Evolutionary conservation across 2,888 invertebrate species (phyloP).

Genomic region (Lithosia quadra): DNA sequence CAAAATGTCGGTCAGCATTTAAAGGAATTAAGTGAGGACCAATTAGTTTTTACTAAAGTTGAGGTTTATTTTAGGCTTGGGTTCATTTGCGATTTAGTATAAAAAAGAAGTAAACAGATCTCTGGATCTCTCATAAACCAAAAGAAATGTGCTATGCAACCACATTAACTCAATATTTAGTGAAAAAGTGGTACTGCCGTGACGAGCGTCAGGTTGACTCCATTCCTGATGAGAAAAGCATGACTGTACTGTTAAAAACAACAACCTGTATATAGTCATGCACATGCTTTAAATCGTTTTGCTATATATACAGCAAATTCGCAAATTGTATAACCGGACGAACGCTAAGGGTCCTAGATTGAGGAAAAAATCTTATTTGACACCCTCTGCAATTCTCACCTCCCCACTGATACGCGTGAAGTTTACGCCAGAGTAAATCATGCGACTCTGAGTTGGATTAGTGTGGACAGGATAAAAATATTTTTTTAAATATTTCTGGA

Average conservation of each 20-base stretch:
- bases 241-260: not conserved
- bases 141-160: too few relatives aligned
- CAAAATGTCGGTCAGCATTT: too few relatives aligned
- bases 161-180: too few relatives aligned
- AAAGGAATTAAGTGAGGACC: too few relatives aligned
- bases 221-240: not conserved
- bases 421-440: constrained; percentile 61
- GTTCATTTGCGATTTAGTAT: too few relatives aligned
- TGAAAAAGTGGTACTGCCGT: too few relatives aligned
- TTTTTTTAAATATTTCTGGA: not conserved
- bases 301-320: constrained; percentile 47
- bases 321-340: constrained; percentile 79
- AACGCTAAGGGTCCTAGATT: constrained; percentile 65
- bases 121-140: too few relatives aligned
- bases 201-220: too few relatives aligned
- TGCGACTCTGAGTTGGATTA: constrained; percentile 59
- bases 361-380: constrained; percentile 86
- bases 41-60: too few relatives aligned
- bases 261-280: constrained; percentile 15
- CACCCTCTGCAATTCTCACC: constrained; percentile 78
- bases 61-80: too few relatives aligned
- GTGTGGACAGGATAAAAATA: constrained; percentile 51
- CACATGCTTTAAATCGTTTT: constrained; percentile 29
- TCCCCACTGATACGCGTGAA: constrained; percentile 65
- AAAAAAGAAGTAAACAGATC: too few relatives aligned